phyloP scores from a whole-genome alignment of 2,113 vertebrate genomes.

The Hystrix cristata region DNA sequence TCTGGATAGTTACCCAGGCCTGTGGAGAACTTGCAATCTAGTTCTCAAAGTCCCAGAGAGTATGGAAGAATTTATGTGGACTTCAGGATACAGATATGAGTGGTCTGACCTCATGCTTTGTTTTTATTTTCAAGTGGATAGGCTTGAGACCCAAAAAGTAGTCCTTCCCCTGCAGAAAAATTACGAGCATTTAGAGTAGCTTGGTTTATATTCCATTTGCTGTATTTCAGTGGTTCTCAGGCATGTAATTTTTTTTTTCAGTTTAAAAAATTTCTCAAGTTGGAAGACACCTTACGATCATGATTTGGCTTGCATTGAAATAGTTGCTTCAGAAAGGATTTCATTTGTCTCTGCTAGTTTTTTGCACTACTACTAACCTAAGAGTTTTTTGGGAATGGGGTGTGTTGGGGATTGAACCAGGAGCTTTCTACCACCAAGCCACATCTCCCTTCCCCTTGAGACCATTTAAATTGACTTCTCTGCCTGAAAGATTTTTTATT shows the following conservation, averaged over 20 bases:
- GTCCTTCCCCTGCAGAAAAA: no score
- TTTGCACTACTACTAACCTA: background rate
- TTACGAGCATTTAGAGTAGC: background rate
- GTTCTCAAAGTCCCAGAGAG: background rate
- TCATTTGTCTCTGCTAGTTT: background rate
- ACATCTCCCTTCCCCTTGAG: no score
- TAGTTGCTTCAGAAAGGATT: conserved; percentile 16
- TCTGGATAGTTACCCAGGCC: background rate
- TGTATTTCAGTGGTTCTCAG: background rate
- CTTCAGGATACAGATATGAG: background rate
- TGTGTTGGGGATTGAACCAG: background rate
- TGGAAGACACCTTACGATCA: background rate
- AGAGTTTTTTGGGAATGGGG: background rate
- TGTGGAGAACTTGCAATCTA: background rate
- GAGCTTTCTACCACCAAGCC: no score
- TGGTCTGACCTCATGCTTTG: background rate
- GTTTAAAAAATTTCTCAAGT: conserved; percentile 32
- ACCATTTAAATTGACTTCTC: background rate
- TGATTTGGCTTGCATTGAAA: conserved; percentile 2
- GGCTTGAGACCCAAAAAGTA: background rate
- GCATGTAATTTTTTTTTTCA: background rate
- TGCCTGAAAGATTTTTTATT: background rate
- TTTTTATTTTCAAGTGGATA: background rate
- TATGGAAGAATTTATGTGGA: background rate
- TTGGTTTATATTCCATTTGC: background rate